Base-by-base conservation (phyloP, 2,888 invertebrate species). In the Scelioninae gen. 2 region DNA sequence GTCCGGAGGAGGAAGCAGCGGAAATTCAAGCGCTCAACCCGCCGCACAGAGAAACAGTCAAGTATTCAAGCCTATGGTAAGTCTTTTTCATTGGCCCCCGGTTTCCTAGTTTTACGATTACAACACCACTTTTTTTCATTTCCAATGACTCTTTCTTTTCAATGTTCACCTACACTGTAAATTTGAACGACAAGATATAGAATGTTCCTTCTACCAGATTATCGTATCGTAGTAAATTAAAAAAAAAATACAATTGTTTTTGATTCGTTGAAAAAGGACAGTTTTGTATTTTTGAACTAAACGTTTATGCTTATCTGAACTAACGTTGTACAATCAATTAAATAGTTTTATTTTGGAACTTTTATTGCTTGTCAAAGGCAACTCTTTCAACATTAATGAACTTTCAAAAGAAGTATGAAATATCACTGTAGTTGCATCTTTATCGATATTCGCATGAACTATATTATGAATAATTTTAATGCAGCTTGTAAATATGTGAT, bases 1-100 rank as follows among this genome's bases (percentile, higher is more conserved):
- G 4, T 75, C 76, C 1, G 75, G 73, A 31, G 78, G 76, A 19
- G 76, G 77, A 15, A 74, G 77, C 52, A 81, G 75, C 78, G 81
- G 76, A 80, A 85, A 81, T 16, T 84, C 85, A 1, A 81, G 82
- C 25, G 85, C 84, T 19, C 86, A 85, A 81, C 76, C 86, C 78
- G 93, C 92, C 50, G 93, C 92, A 75, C 95, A 94, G 84, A 91
- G 95, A 77, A 94, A 93, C 84, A 94, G 94, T 48, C 93, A 94
- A 85, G 91, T 94, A 84, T 95, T 95, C 87, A 95, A 94, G 87
- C 95, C 95, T 78, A 94, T 94, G 94, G 94, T 94, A 88, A 84
- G 90, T 61, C 57, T 67, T 43, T 10, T 50, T 35, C 19, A 22
- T 48, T 16, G 57, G 31, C 43, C 2, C 6, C 1, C 16, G 15